phyloP scores from a whole-genome alignment of 1,140 invertebrate species.

The Manduca sexta region DNA sequence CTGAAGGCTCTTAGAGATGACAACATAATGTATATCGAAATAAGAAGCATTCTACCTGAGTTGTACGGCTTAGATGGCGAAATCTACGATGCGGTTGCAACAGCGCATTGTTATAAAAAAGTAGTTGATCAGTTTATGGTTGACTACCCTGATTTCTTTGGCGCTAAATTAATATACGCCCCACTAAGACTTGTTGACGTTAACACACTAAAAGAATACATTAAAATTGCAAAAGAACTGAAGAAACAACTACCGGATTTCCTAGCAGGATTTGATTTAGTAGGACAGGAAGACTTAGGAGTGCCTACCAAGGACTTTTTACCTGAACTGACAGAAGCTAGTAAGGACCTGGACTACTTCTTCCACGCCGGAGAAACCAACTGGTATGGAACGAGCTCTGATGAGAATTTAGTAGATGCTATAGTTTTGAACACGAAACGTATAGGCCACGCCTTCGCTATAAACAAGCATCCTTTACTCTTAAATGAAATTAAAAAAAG shows the following conservation, averaged over 20 bases:
- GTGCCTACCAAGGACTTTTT: conserved; percentile 76
- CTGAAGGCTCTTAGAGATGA: conserved; percentile 83
- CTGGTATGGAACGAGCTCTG: conserved; percentile 77
- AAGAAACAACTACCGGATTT: conserved; percentile 72
- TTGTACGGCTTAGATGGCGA: conserved; percentile 80
- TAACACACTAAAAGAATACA: conserved; percentile 54
- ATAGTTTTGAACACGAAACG: conserved; percentile 82
- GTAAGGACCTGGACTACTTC: conserved; percentile 76
- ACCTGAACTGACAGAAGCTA: conserved; percentile 68
- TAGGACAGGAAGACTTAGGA: conserved; percentile 83
- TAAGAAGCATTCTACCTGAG: conserved; percentile 74
- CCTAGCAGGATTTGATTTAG: conserved; percentile 84
- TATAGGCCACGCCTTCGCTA: conserved; percentile 78
- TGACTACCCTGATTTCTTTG: conserved; percentile 80
- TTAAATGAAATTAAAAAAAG: conserved; percentile 75
- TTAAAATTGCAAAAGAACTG: conserved; percentile 68
- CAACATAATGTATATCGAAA: conserved; percentile 86
- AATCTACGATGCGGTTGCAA: conserved; percentile 68
- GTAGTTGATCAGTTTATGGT: conserved; percentile 73
- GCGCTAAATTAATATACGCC: conserved; percentile 82
- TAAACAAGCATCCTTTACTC: conserved; percentile 84
- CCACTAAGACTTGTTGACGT: conserved; percentile 65
- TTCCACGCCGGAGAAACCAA: conserved; percentile 90
- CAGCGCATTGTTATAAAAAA: conserved; percentile 75
- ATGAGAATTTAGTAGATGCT: conserved; percentile 86